These are phyloP conservation scores for Anadara kagoshimensis DNA, from an alignment of 1,140 invertebrate genomes.

Conservation along the genomic window DNA sequence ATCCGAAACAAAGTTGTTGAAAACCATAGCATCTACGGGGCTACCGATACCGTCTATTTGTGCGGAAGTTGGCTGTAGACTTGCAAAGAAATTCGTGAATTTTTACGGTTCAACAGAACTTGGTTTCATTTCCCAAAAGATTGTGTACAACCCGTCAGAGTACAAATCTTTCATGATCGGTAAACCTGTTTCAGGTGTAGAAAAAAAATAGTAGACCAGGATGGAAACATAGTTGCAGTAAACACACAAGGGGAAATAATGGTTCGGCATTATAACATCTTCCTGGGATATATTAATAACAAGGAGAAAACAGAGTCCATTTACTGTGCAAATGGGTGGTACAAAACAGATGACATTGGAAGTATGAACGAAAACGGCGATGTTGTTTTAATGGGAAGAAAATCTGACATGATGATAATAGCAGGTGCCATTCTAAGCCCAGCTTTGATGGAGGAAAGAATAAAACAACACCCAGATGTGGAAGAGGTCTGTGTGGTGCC, in stretches of 20 bases:
- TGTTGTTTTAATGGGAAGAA: not conserved
- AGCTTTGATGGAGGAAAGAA: too few relatives aligned
- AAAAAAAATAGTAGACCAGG: not conserved
- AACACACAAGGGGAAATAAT: not conserved
- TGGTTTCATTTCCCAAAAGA: not conserved
- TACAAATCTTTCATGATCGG: not conserved
- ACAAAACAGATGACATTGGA: not conserved
- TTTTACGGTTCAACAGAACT: not conserved
- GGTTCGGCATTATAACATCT: not conserved
- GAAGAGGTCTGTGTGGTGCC: too few relatives aligned
- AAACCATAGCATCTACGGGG: not conserved
- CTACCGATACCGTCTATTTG: not conserved
- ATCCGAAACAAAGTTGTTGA: not conserved
- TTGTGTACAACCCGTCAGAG: not conserved
- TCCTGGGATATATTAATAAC: not conserved
- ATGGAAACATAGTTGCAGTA: not conserved
- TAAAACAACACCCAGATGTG: too few relatives aligned
- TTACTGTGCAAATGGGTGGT: not conserved
- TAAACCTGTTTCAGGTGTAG: not conserved
- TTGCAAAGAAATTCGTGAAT: not conserved
- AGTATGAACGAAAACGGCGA: not conserved
- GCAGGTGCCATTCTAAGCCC: too few relatives aligned
- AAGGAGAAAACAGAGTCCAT: not conserved
- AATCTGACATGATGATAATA: not conserved
- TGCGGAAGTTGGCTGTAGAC: not conserved